phyloP scores from a whole-genome alignment of 1,140 invertebrate genomes.

The Pissodes strobi region DNA sequence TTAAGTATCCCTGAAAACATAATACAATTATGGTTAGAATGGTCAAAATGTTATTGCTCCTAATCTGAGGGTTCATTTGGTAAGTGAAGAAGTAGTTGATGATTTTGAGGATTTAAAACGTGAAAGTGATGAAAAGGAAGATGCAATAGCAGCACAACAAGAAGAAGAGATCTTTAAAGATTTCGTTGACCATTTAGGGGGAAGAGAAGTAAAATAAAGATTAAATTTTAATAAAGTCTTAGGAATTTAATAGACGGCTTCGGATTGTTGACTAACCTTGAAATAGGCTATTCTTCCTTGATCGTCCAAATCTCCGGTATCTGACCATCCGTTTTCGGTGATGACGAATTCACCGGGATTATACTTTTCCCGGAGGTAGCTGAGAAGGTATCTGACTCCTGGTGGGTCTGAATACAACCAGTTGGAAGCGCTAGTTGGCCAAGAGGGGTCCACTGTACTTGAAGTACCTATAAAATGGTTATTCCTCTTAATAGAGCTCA shows the following conservation, averaged over 20 bases:
- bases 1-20: too few species aligned
- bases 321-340: too few species aligned
- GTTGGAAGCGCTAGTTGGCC: not conserved
- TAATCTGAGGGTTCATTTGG: too few species aligned
- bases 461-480: too few species aligned
- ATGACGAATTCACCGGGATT: slow-evolving; percentile 9
- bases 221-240: too few species aligned
- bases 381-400: slow-evolving; percentile 5
- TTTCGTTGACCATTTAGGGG: not conserved
- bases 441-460: slow-evolving; percentile 6
- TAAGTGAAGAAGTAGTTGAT: too few species aligned
- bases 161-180: not conserved
- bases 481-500: too few species aligned
- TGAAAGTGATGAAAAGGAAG: not conserved
- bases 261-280: not conserved
- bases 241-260: too few species aligned
- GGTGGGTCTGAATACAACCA: slow-evolving; percentile 5
- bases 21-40: too few species aligned
- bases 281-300: not conserved
- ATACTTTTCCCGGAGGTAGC: too few species aligned
- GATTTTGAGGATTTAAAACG: too few species aligned
- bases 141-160: not conserved
- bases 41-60: too few species aligned
- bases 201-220: not conserved
- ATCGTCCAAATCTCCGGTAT: slow-evolving; percentile 4